Conservation (phyloP, 2,888 invertebrate species). For the Nasonovia ribisnigri region DNA sequence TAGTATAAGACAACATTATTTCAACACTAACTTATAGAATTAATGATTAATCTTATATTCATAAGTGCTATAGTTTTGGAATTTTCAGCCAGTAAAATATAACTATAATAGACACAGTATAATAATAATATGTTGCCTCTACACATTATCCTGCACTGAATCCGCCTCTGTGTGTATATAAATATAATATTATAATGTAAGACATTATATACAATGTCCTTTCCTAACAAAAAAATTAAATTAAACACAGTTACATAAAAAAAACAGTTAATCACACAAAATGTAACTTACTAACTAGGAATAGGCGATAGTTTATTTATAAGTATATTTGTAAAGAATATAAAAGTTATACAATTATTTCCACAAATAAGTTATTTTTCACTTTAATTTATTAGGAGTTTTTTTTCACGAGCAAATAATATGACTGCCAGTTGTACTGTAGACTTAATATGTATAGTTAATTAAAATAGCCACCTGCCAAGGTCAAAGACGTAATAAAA, state of each 20-base stretch:
- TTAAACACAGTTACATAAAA: neutral
- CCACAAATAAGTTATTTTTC: neutral
- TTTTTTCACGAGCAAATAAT: neutral
- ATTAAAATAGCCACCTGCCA: neutral
- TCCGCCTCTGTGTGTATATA: neutral
- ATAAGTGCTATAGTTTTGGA: neutral
- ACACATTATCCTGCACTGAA: neutral
- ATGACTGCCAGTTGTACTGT: constrained; percentile 3
- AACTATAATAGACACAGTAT: neutral
- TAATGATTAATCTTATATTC: neutral
- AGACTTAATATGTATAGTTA: neutral
- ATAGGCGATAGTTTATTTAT: neutral
- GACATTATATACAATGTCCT: too few relatives aligned
- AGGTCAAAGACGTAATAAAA: constrained; percentile 22
- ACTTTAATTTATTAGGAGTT: neutral
- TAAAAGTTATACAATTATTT: neutral
- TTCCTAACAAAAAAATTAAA: neutral
- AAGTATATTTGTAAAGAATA: neutral
- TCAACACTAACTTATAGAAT: neutral
- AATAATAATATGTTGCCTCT: neutral
- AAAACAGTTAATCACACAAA: neutral
- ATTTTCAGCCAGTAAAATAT: neutral
- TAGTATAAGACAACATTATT: neutral
- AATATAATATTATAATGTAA: neutral
- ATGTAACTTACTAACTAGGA: neutral